Conservation (phyloP, 2,888 invertebrate species). For the Spicauda simplicius region DNA sequence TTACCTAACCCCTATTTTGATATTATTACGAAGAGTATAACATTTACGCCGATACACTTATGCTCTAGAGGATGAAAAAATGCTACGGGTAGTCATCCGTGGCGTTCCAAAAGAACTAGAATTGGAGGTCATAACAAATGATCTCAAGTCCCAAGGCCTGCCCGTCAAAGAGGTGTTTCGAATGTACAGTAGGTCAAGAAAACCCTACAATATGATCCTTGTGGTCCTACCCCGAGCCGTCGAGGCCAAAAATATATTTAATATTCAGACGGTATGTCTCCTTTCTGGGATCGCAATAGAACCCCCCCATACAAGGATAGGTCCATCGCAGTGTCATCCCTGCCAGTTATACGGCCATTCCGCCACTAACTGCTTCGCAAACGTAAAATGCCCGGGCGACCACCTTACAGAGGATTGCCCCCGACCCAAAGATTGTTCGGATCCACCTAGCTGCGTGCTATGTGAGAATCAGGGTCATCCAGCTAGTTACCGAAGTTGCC, state of each 20-base stretch:
- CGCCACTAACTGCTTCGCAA: background rate
- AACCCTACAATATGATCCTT: background rate
- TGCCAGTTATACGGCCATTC: constrained; percentile 8
- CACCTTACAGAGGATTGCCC: background rate
- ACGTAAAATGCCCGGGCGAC: constrained; percentile 2
- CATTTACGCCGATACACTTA: no score
- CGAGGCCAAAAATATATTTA: constrained; percentile 15
- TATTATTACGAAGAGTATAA: no score
- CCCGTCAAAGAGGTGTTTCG: background rate
- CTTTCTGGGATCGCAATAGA: background rate
- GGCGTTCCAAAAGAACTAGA: background rate
- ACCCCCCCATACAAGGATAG: background rate
- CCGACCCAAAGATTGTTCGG: background rate
- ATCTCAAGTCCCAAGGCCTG: background rate
- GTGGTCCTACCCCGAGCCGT: background rate
- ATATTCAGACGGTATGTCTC: background rate
- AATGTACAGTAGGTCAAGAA: constrained; percentile 1
- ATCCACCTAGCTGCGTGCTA: background rate
- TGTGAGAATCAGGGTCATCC: no score
- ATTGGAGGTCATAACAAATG: background rate
- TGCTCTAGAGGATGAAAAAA: background rate
- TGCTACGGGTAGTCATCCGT: background rate
- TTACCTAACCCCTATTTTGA: no score
- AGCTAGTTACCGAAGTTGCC: background rate
- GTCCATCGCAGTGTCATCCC: background rate